These are phyloP conservation scores for Antennarius maculatus DNA, from an alignment of 2,797 vertebrate genomes.

Conservation along the genomic window DNA sequence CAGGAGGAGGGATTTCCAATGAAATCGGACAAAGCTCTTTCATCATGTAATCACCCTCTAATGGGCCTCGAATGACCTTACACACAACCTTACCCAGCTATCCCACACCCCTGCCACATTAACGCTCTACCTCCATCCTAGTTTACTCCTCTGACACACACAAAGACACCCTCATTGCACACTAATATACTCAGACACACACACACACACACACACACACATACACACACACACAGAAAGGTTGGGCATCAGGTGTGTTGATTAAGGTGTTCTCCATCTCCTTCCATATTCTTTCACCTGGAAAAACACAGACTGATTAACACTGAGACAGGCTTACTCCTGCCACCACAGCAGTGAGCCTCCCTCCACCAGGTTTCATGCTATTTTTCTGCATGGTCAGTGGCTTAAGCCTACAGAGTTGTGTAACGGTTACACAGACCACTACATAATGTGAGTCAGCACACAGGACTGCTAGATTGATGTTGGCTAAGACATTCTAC, in stretches of 20 bases:
- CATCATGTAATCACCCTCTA: constrained; percentile 78
- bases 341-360: constrained; percentile 53
- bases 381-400: constrained; percentile 57
- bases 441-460: constrained; percentile 64
- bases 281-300: constrained; percentile 64
- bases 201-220: constrained; percentile 19
- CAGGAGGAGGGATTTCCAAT: constrained; percentile 43
- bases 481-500: constrained; percentile 28
- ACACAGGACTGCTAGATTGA: constrained; percentile 27
- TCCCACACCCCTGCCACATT: constrained; percentile 42
- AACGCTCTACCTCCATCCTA: constrained; percentile 39
- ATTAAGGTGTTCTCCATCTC: constrained; percentile 64
- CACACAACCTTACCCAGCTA: constrained; percentile 16
- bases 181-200: background rate
- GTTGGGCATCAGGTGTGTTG: constrained; percentile 72
- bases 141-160: constrained; percentile 17
- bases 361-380: constrained; percentile 39
- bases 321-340: constrained; percentile 53
- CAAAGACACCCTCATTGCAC: background rate
- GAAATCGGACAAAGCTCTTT: constrained; percentile 73
- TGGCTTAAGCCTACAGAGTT: constrained; percentile 58
- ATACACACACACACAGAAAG: constrained; percentile 49
- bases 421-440: constrained; percentile 63
- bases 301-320: constrained; percentile 73
- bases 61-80: constrained; percentile 69